These are phyloP conservation scores for Drosophila leontia DNA, from an alignment of 1,140 invertebrate species.

Conservation along the genomic window DNA sequence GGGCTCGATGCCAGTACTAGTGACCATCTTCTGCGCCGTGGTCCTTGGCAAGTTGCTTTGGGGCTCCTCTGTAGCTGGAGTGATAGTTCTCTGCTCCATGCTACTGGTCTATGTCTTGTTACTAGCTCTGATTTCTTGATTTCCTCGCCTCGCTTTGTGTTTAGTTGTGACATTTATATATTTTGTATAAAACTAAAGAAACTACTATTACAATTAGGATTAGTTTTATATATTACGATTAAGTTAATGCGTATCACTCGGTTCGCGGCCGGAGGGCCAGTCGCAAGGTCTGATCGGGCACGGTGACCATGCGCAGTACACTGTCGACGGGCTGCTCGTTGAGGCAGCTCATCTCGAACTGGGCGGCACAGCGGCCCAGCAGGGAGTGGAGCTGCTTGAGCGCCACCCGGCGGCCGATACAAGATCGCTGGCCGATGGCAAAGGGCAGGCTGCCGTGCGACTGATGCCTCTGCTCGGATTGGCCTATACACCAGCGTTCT, in stretches of 20 bases:
- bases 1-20: conserved; percentile 87
- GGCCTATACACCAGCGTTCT: conserved; percentile 90
- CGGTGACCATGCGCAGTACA: conserved; percentile 87
- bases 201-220: conserved; percentile 43
- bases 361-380: conserved; percentile 86
- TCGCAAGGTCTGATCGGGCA: conserved; percentile 86
- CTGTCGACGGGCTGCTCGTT: conserved; percentile 86
- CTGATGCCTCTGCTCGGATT: conserved; percentile 84
- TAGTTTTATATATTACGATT: conserved; percentile 30
- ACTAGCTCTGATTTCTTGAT: conserved; percentile 62
- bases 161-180: conserved; percentile 50
- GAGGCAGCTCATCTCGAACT: conserved; percentile 85
- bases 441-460: conserved; percentile 92
- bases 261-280: conserved; percentile 64
- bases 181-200: conserved; percentile 53
- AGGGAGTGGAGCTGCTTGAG: conserved; percentile 90
- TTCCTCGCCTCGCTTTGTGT: neutral
- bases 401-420: conserved; percentile 92
- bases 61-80: conserved; percentile 50
- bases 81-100: conserved; percentile 51
- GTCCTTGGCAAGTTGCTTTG: conserved; percentile 60
- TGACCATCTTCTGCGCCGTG: conserved; percentile 40
- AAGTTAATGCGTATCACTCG: conserved; percentile 36
- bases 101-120: conserved; percentile 53
- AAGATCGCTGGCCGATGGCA: conserved; percentile 92